Percentiles rank a stretch among this genome's conserved stretches.
phyloP scores from a whole-genome alignment of 1,140 invertebrate species.

The Drosophila cardini region DNA sequence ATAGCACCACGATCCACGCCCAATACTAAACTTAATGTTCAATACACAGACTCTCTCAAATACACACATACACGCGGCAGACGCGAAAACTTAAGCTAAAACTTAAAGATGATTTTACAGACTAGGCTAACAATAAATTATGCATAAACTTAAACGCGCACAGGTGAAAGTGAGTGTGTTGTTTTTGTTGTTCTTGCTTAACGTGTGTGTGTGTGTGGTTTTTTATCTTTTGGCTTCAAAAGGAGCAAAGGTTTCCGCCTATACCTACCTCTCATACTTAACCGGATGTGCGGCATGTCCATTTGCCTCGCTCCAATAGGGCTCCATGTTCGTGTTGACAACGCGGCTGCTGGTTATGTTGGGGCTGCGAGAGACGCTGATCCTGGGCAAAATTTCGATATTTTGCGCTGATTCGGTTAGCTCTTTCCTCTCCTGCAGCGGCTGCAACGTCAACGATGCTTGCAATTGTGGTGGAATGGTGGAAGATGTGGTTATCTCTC shows the following conservation, averaged over 20 bases:
- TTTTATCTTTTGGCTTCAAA: constrained; percentile 34
- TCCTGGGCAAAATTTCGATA: constrained; percentile 41
- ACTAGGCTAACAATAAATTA: constrained; percentile 51
- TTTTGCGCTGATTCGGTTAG: constrained; percentile 2
- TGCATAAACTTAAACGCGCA: constrained; percentile 65
- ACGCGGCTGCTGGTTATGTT: constrained; percentile 25
- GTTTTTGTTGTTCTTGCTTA: constrained; percentile 35
- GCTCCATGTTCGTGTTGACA: constrained; percentile 70
- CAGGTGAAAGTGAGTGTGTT: constrained; percentile 71
- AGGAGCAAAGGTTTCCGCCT: constrained; percentile 15
- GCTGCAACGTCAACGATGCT: constrained; percentile 60
- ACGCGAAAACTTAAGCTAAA: constrained; percentile 44
- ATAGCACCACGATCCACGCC: constrained; percentile 64
- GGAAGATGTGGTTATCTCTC: constrained; percentile 55
- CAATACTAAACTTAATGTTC: constrained; percentile 36
- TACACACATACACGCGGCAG: constrained; percentile 4
- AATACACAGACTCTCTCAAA: constrained; percentile 46
- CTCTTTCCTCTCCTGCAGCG: constrained; percentile 38
- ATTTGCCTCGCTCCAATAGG: constrained; percentile 83
- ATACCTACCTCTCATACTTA: constrained; percentile 85
- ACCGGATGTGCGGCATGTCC: constrained; percentile 84
- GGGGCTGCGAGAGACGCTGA: constrained; percentile 24
- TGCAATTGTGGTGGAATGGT: constrained; percentile 80
- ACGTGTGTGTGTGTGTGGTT: constrained; percentile 5
- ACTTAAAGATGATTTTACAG: constrained; percentile 20